These are phyloP conservation scores for Ancistrus triradiatus DNA, from an alignment of 2,113 vertebrate species.

Conservation along the genomic window DNA sequence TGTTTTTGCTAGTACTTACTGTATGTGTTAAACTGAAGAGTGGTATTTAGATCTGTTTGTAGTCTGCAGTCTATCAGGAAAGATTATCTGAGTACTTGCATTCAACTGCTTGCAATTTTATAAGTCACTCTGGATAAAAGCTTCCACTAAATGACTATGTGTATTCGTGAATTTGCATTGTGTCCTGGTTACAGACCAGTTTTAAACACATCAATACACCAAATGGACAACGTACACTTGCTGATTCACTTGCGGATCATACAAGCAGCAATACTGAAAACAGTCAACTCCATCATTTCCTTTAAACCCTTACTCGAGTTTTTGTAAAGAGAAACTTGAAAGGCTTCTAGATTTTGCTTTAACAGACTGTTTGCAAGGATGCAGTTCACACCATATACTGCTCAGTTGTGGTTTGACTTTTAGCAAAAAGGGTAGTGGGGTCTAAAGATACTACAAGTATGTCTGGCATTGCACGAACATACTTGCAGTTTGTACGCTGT, in stretches of 20 bases:
- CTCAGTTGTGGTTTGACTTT: slow-evolving; percentile 40
- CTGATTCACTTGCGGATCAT: not conserved
- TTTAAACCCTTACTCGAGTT: slow-evolving; percentile 54
- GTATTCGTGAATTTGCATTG: too few relatives aligned
- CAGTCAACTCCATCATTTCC: slow-evolving; percentile 55
- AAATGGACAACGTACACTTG: too few relatives aligned
- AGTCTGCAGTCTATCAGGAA: too few relatives aligned
- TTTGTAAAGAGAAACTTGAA: slow-evolving; percentile 67
- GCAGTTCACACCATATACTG: slow-evolving; percentile 31
- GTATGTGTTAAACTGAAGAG: too few relatives aligned
- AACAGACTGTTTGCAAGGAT: slow-evolving; percentile 29
- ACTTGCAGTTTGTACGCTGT: not conserved
- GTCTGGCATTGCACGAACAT: not conserved
- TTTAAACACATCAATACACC: too few relatives aligned
- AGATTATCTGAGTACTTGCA: too few relatives aligned
- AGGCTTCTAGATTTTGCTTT: slow-evolving; percentile 48
- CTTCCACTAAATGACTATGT: too few relatives aligned
- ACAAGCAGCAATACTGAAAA: not conserved
- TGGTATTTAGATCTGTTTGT: too few relatives aligned
- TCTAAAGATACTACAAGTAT: not conserved
- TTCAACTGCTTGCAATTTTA: too few relatives aligned
- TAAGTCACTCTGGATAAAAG: too few relatives aligned
- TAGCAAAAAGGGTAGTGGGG: not conserved
- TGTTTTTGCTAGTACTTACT: too few relatives aligned
- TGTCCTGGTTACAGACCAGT: too few relatives aligned